Evolutionary conservation across 2,797 vertebrate genomes (phyloP).

Genomic region (Eulemur rubriventer): DNA sequence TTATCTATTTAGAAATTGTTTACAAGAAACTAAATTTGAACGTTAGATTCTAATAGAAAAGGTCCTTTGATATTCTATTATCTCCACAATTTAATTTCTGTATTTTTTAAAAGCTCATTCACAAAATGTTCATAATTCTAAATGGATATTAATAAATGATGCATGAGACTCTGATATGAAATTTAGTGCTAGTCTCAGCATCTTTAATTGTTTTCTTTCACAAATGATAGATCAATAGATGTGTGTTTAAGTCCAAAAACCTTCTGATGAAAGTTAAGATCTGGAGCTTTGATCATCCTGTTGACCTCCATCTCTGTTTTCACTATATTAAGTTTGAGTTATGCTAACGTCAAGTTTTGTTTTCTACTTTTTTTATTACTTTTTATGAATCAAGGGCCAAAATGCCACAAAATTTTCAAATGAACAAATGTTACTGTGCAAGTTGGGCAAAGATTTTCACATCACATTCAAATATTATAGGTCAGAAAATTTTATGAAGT

Average conservation of each 20-base stretch:
- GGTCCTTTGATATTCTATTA: neutral
- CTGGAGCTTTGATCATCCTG: neutral
- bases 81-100: neutral
- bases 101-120: neutral
- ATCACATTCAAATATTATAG: neutral
- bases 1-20: slow-evolving; percentile 4
- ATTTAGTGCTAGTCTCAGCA: neutral
- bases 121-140: neutral
- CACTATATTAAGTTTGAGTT: neutral
- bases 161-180: neutral
- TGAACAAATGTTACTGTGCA: neutral
- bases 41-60: neutral
- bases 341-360: neutral
- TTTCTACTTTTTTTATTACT: neutral
- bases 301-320: neutral
- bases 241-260: neutral
- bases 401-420: neutral
- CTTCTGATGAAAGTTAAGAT: neutral
- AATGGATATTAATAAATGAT: neutral
- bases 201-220: slow-evolving; percentile 34
- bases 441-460: neutral
- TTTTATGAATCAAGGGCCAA: neutral
- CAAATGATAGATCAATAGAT: neutral
- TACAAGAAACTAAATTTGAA: slow-evolving; percentile 24
- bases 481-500: neutral